Evolutionary conservation across 2,797 vertebrate genomes (phyloP).

Genomic region (Heterohyrax brucei): DNA sequence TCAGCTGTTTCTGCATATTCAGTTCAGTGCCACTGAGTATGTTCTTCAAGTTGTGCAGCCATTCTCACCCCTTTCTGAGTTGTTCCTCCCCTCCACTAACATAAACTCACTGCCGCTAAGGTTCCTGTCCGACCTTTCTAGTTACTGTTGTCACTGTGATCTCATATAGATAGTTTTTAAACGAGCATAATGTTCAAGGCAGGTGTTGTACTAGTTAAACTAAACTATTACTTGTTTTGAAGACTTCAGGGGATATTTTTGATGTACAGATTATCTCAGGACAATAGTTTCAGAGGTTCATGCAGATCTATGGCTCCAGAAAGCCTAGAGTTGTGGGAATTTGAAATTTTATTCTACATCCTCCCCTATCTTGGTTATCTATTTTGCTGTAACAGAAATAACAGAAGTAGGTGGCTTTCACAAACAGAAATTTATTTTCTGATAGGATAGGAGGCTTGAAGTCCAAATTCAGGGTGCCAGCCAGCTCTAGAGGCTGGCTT

Average conservation of each 20-base stretch:
- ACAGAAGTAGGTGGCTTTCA: not conserved
- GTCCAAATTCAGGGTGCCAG: too few relatives aligned
- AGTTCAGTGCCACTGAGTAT: not conserved
- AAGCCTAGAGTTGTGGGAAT: not conserved
- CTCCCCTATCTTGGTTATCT: not conserved
- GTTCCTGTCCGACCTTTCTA: not conserved
- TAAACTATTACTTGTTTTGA: not conserved
- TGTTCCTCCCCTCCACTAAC: not conserved
- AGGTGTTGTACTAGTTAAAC: not conserved
- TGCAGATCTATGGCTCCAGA: not conserved
- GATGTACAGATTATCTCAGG: not conserved
- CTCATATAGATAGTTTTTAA: not conserved
- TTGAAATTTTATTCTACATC: not conserved
- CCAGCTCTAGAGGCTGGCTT: too few relatives aligned
- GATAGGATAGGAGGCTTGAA: too few relatives aligned
- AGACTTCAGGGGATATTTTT: too few relatives aligned
- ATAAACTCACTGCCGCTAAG: not conserved
- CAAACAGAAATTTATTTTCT: too few relatives aligned
- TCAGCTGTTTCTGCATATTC: not conserved
- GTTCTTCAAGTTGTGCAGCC: not conserved
- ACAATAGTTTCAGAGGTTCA: not conserved
- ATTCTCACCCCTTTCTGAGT: not conserved
- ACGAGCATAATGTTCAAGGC: not conserved
- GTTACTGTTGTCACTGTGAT: not conserved
- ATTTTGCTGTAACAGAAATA: not conserved